Conservation (phyloP, 1,140 invertebrate genomes). For the Pristionchus pacificus region DNA sequence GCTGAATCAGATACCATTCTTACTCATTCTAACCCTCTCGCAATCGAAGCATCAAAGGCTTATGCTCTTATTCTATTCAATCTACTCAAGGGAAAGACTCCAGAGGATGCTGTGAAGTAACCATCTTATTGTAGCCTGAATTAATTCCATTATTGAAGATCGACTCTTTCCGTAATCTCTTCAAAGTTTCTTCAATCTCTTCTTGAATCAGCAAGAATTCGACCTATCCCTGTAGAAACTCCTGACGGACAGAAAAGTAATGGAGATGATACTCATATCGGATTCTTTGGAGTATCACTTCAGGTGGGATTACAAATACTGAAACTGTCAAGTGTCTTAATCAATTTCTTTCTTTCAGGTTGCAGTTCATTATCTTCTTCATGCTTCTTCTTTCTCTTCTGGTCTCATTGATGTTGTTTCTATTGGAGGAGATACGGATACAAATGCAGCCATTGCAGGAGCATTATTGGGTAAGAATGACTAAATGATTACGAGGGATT, state of each 20-base stretch:
- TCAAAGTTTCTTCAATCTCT: too few species aligned
- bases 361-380: background rate
- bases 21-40: background rate
- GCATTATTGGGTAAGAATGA: background rate
- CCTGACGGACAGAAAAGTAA: too few species aligned
- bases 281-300: background rate
- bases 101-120: too few species aligned
- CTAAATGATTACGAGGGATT: background rate
- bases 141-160: too few species aligned
- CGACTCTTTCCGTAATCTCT: too few species aligned
- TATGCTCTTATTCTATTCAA: background rate
- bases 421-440: background rate
- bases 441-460: background rate
- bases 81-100: background rate
- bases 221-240: too few species aligned
- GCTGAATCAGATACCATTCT: background rate
- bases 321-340: background rate
- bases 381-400: background rate
- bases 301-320: too few species aligned
- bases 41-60: background rate
- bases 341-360: background rate
- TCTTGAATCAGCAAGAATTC: too few species aligned
- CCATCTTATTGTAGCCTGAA: too few species aligned
- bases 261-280: background rate
- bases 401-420: background rate